These are phyloP conservation scores for Hybos culiciformis DNA, from an alignment of 2,888 invertebrate genomes.

Conservation along the genomic window DNA sequence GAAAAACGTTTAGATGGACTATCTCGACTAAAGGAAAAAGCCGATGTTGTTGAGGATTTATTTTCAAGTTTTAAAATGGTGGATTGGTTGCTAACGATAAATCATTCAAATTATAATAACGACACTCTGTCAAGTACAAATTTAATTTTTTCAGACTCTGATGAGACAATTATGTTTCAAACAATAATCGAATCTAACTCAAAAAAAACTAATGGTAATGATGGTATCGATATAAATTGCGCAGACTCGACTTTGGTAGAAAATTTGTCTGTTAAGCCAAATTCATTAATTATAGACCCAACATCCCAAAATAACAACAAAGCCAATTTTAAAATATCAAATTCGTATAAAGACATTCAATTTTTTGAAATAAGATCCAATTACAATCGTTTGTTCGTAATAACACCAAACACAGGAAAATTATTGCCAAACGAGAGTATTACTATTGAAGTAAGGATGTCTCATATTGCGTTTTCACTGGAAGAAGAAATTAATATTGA, in stretches of 20 bases:
- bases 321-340: conserved; percentile 18
- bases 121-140: conserved; percentile 25
- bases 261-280: conserved; percentile 26
- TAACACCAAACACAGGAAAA: conserved; percentile 22
- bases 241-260: conserved; percentile 14
- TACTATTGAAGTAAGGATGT: conserved; percentile 5
- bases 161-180: conserved; percentile 31
- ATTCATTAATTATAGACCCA: conserved; percentile 18
- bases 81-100: conserved; percentile 30
- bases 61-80: conserved; percentile 25
- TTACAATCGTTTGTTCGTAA: conserved; percentile 21
- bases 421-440: conserved; percentile 10
- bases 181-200: conserved; percentile 24
- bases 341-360: conserved; percentile 23
- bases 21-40: conserved; percentile 22
- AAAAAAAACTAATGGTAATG: conserved; percentile 18
- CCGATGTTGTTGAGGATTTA: conserved; percentile 25
- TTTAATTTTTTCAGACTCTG: conserved; percentile 26
- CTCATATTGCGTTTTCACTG: conserved; percentile 6
- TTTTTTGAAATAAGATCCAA: conserved; percentile 27
- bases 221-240: conserved; percentile 23
- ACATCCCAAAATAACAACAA: conserved; percentile 9
- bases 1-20: conserved; percentile 24
- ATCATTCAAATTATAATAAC: conserved; percentile 24
- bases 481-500: conserved; percentile 19